Conservation (phyloP, 2,113 vertebrate species). For the Rostratula benghalensis region DNA sequence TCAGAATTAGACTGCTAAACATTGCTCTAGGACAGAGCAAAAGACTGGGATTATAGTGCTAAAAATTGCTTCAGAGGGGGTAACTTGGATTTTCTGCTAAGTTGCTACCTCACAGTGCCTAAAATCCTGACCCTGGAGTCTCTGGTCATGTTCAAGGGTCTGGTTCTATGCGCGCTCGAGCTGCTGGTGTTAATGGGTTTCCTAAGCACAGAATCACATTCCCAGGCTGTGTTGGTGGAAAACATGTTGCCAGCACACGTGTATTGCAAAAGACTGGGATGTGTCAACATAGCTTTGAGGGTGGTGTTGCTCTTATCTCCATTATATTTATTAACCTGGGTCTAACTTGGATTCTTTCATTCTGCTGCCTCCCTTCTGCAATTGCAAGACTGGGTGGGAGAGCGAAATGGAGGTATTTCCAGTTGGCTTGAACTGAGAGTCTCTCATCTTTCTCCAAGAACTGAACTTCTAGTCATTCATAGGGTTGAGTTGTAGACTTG, state of each 20-base stretch:
- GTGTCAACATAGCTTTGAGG: background rate
- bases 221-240: background rate
- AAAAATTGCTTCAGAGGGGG: conserved; percentile 28
- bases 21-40: background rate
- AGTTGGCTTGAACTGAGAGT: background rate
- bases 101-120: conserved; percentile 2
- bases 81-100: conserved; percentile 5
- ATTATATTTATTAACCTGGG: conserved; percentile 8
- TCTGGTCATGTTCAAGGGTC: background rate
- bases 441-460: background rate
- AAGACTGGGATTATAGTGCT: conserved; percentile 41
- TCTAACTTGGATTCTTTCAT: background rate
- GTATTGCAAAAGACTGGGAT: conserved; percentile 32
- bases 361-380: background rate
- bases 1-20: conserved; percentile 60
- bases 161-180: background rate
- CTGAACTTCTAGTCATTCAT: background rate
- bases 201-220: background rate
- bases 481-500: background rate
- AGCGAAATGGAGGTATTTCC: background rate
- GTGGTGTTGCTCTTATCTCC: conserved; percentile 16
- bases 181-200: background rate
- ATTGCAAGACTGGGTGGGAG: background rate
- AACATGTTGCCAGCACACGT: background rate
- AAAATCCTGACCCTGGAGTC: conserved; percentile 6